Base-by-base conservation (phyloP, 2,888 invertebrate genomes). In the Lithophane ornitopus region DNA sequence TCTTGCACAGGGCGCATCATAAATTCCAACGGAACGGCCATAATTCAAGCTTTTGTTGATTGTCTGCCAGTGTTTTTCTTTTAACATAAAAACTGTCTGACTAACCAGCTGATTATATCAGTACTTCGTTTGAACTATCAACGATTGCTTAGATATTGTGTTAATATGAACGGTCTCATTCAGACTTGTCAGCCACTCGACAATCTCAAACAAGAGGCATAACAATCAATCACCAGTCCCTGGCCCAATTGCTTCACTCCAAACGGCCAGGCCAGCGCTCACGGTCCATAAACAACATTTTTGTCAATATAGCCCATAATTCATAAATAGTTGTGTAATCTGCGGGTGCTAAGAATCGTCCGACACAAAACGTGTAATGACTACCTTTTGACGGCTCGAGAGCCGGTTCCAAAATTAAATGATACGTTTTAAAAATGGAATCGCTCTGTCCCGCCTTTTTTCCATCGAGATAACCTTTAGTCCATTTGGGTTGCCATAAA, bases 361-460 rank as follows among this genome's bases (percentile, higher is more conserved):
- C 92, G 93, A 94, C 94, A 94, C 94, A 95, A 95, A 95, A 96
- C 93, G 92, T 94, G 94, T 96, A 96, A 96, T 96, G 93, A 96
- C 95, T 95, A 95, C 96, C 96, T 96, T 95, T 94, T 96, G 96
- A 96, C 96, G 95, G 95, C 94, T 95, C 94, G 95, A 95, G 92
- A 95, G 96, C 96, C 95, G 95, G 96, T 96, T 96, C 94, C 94
- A 93, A 96, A 96, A 95, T 96, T 96, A 96, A 96, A 96, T 96
- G 95, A 96, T 96, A 96, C 95, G 95, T 96, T 96, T 96, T 94
- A 95, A 96, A 96, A 96, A 96, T 96, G 96, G 95, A 96, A 96
- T 96, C 95, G 95, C 94, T 95, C 94, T 87, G 95, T 92, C 95
- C 96, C 96, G 96, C 96, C 96, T 95, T 95, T 95, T 95, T 95